Base-by-base conservation (phyloP, 2,113 vertebrate genomes). In the Sturnira hondurensis region DNA sequence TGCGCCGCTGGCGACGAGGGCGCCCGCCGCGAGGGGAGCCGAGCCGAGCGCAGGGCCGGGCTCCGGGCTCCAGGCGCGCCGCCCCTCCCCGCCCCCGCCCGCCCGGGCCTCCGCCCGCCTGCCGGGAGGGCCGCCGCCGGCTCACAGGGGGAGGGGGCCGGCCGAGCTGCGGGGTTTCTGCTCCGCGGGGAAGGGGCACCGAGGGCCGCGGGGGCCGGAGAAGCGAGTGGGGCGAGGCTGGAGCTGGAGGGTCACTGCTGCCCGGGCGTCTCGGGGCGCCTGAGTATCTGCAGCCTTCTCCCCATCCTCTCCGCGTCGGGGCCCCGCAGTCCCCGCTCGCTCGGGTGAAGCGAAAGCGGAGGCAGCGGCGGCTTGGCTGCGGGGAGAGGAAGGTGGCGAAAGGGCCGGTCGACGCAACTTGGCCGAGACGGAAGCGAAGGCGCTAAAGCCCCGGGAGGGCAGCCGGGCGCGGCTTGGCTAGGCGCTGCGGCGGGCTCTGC, bases 31-130 rank as follows among this genome's bases (percentile, higher is more conserved):
- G 97, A 98, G 95, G 90, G 93, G 96, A 97, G 97, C 83, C 63
- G 85, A 97, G 96, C 96, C 90, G 96, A 97, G 97, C 96, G 96
- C 96, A 97, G 96, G 96, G 97, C 97, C 97, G 97, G 97, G 97
- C 93, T 95, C 94, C 92, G 67, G 96, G 95, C 80, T 96, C 81
- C 81, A 56, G 80, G 97, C 95, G 89, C 96, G 38, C 94, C 96
- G 94, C 96, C 94, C 96, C 96, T 93, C 96, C 96, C 95, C 96
- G 92, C 95, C 95, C 93, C 92, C 95, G 93, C 95, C 89, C 89
- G 74, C 56, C 56, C 68, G 89, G 93, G 95, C 96, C 95, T 95
- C 97, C 96, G 96, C 96, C 93, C 93, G 96, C 96, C 93, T 71
- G 96, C 97, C 95, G 36, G 87, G 92, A 95, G 95, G 88, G 96